These are phyloP conservation scores for Pagrus major DNA, from an alignment of 2,113 vertebrate genomes.

Conservation along the genomic window DNA sequence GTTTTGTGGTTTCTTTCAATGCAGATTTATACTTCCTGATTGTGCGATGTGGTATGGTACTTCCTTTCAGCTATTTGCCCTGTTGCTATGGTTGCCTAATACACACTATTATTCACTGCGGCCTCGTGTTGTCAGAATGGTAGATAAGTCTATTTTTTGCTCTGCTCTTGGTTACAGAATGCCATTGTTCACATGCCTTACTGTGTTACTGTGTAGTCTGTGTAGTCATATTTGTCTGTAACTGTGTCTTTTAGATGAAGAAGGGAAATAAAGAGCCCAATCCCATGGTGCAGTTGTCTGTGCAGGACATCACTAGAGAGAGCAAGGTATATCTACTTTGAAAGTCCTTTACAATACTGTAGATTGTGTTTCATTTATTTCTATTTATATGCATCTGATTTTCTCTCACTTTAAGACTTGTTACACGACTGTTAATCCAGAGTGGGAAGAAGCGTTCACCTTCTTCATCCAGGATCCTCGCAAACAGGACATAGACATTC, in stretches of 20 bases:
- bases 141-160: conserved; percentile 36
- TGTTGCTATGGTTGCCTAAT: conserved; percentile 49
- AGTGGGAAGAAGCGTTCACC: conserved; percentile 92
- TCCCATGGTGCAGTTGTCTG: conserved; percentile 90
- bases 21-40: conserved; percentile 51
- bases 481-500: conserved; percentile 86
- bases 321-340: conserved; percentile 85
- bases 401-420: conserved; percentile 78
- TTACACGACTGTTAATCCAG: conserved; percentile 84
- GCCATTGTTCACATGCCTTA: conserved; percentile 21
- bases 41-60: not conserved
- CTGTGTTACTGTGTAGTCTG: too few species aligned
- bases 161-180: conserved; percentile 2
- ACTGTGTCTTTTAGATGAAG: conserved; percentile 85
- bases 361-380: not conserved
- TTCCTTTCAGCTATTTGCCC: conserved; percentile 35
- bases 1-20: conserved; percentile 8
- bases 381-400: not conserved
- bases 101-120: conserved; percentile 18
- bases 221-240: conserved; percentile 18
- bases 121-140: conserved; percentile 27
- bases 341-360: not conserved
- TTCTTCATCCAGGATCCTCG: conserved; percentile 92
- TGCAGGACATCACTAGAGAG: conserved; percentile 89
- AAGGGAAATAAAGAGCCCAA: conserved; percentile 91